Evolutionary conservation across 2,113 vertebrate species (phyloP).

Genomic region (Peromyscus leucopus): DNA sequence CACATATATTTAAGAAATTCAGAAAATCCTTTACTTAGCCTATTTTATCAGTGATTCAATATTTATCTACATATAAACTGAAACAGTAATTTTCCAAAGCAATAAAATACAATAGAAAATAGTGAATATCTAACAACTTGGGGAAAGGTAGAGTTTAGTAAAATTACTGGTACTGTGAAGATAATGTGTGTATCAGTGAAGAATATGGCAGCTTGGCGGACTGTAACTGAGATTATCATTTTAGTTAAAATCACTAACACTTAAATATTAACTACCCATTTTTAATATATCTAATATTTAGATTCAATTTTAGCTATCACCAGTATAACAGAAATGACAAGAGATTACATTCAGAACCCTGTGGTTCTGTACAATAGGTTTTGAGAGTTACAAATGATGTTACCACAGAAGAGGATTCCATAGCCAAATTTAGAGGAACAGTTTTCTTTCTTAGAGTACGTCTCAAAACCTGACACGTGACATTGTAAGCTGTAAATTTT

Average conservation of each 20-base stretch:
- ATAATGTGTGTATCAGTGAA: not conserved
- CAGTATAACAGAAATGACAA: not conserved
- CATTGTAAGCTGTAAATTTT: slow-evolving; percentile 35
- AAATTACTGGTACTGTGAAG: slow-evolving; percentile 32
- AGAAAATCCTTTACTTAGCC: not conserved
- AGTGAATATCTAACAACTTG: not conserved
- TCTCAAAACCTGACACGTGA: slow-evolving; percentile 50
- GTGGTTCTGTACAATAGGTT: not conserved
- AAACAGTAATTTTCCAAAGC: slow-evolving; percentile 28
- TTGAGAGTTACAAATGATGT: not conserved
- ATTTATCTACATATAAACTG: slow-evolving; percentile 13
- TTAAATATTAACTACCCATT: slow-evolving; percentile 55
- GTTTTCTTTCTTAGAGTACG: slow-evolving; percentile 39
- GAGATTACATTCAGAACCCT: not conserved
- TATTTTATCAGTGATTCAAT: not conserved
- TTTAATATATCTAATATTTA: slow-evolving; percentile 47
- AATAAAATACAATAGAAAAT: slow-evolving; percentile 29
- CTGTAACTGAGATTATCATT: slow-evolving; percentile 44
- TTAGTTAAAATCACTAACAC: slow-evolving; percentile 31
- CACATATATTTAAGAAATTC: not conserved
- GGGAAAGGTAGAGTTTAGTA: not conserved
- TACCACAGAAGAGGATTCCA: slow-evolving; percentile 20
- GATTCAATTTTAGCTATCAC: slow-evolving; percentile 32
- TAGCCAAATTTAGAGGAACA: slow-evolving; percentile 38
- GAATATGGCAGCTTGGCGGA: not conserved